phyloP scores from a whole-genome alignment of 2,797 vertebrate species.

The Syngnathus rostellatus region DNA sequence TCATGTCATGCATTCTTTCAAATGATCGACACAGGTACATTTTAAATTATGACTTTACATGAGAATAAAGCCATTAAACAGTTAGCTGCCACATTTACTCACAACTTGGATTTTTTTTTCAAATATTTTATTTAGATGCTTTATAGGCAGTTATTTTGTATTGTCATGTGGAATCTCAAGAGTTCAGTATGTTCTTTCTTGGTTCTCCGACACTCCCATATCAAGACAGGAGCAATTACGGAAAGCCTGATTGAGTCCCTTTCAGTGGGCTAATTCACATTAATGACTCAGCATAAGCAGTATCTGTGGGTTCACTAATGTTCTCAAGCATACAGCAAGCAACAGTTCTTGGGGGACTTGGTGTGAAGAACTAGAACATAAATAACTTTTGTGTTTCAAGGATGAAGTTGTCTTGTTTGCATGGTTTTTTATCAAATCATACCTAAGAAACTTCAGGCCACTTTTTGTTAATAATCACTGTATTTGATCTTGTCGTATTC shows the following conservation, averaged over 20 bases:
- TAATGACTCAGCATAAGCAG: constrained; percentile 27
- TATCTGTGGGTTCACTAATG: not conserved
- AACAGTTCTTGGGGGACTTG: not conserved
- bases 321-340: not conserved
- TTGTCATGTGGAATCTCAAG: constrained; percentile 16
- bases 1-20: not conserved
- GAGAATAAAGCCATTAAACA: not conserved
- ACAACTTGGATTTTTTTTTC: not conserved
- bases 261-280: constrained; percentile 37
- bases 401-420: not conserved
- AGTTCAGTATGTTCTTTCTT: constrained; percentile 16
- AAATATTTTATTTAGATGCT: not conserved
- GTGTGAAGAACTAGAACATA: not conserved
- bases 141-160: not conserved
- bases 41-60: not conserved
- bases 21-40: not conserved
- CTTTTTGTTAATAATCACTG: not conserved
- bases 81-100: not conserved
- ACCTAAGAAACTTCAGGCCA: not conserved
- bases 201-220: constrained; percentile 59
- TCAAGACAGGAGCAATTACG: constrained; percentile 44
- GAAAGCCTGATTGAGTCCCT: constrained; percentile 52
- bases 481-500: not conserved
- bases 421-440: not conserved
- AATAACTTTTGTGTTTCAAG: not conserved